These are phyloP conservation scores for Aleiodes testaceus DNA, from an alignment of 2,888 invertebrate species.

Conservation along the genomic window DNA sequence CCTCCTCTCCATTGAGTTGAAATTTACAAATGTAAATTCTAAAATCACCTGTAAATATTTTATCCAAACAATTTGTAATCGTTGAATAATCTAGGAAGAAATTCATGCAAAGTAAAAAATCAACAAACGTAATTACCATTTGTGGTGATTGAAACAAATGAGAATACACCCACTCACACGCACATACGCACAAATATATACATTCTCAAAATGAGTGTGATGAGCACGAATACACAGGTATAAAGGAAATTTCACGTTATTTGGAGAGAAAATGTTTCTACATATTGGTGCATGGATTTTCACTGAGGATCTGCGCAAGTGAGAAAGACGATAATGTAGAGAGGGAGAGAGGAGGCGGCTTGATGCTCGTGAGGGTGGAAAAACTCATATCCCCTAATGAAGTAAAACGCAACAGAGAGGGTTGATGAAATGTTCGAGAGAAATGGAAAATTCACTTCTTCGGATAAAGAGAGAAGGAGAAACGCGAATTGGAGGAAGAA, in stretches of 20 bases:
- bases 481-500: constrained; percentile 41
- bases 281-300: background rate
- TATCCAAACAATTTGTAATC: no score
- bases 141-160: no score
- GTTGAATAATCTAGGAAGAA: no score
- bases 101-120: no score
- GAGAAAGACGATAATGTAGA: constrained; percentile 3
- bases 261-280: no score
- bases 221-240: no score
- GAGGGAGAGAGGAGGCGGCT: constrained; percentile 30
- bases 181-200: background rate
- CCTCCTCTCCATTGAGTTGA: background rate
- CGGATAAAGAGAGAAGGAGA: constrained; percentile 38
- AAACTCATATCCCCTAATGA: constrained; percentile 67
- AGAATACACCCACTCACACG: background rate
- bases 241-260: no score
- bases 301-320: background rate
- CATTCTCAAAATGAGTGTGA: background rate
- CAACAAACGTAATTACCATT: no score
- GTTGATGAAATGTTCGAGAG: constrained; percentile 22
- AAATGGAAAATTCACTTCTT: background rate
- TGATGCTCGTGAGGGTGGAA: constrained; percentile 54
- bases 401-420: constrained; percentile 60
- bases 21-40: no score
- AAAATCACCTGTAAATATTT: no score